Evolutionary conservation across 2,113 vertebrate species (phyloP), one percentile per base, ranked within the genome.

Genomic region (Vulpes lagopus): DNA sequence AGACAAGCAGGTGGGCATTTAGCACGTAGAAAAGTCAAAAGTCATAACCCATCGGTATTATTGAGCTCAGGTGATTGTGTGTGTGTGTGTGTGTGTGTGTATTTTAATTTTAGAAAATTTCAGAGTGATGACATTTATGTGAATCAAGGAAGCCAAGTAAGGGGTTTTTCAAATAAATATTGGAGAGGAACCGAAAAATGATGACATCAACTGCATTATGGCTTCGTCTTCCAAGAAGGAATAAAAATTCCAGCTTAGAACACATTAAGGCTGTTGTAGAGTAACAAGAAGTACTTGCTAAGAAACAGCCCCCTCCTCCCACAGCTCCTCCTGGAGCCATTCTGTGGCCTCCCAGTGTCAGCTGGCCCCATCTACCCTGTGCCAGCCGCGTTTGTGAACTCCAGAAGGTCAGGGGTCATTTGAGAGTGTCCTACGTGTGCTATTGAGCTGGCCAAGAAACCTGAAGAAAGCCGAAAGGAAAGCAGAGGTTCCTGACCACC

Each of bases 391-490:
- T 91, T 87, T 49, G 32, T 89, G 94, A 98, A 97, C 82, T 96
- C 59, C 57, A 96, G 79, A 27, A 97, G 94, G 95, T 95, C 78
- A 73, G 12, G 19, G 76, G 79, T 64, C 96, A 19, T 67, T 43
- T 20, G 92, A 60, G 95, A 95, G 51, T 64, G 19, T 89, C 83
- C 82, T 87, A 8, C 0, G 0, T 67, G 89, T 94, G 60, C 89
- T 81, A 2, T 84, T 5, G 73, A 86, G 87, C 92, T 83, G 76
- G 92, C 96, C 96, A 90, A 94, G 89, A 96, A 94, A 74, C 93
- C 79, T 27, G 38, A 90, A 91, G 73, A 96, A 90, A 95, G 91
- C 95, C 86, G 94, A 96, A 78, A 83, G 78, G 55, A 91, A 67
- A 25, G 51, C 27, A 88, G 67, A 43, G 25, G 57, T 67, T 79